Percentiles rank a stretch among this genome's conserved stretches.
These are phyloP conservation scores for Phyllotreta cruciferae DNA, from an alignment of 2,888 invertebrate species.

Conservation along the genomic window DNA sequence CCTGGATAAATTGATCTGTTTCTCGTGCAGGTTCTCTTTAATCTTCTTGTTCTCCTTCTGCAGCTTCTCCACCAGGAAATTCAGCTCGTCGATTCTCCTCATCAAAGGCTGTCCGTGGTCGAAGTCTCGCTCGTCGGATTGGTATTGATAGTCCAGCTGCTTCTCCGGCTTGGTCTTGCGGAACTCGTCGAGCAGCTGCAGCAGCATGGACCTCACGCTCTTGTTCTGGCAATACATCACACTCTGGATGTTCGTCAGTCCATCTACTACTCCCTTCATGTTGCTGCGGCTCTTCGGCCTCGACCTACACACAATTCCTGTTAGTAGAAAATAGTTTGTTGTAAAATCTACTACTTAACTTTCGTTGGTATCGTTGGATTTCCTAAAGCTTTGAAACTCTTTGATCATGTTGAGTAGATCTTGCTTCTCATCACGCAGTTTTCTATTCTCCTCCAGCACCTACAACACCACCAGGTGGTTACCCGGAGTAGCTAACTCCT, in stretches of 20 bases:
- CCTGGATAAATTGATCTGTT: conserved; percentile 30
- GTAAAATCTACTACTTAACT: conserved; percentile 26
- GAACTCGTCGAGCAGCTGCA: conserved; percentile 35
- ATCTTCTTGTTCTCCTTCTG: conserved; percentile 31
- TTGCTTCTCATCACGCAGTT: conserved; percentile 15
- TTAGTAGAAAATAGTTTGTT: too few relatives aligned
- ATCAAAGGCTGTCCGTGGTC: neutral
- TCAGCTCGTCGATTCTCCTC: conserved; percentile 2
- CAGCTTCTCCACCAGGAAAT: conserved; percentile 20
- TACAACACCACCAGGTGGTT: conserved; percentile 11
- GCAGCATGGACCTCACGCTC: conserved; percentile 28
- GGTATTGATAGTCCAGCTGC: neutral
- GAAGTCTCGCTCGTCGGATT: neutral
- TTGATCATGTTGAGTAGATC: neutral
- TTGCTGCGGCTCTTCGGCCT: neutral
- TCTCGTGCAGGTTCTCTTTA: conserved; percentile 30
- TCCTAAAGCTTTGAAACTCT: neutral
- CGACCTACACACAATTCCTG: too few relatives aligned
- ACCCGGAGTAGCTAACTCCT: neutral
- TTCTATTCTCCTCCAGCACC: conserved; percentile 22
- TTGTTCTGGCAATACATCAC: conserved; percentile 35
- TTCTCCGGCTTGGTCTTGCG: conserved; percentile 21
- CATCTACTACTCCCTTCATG: conserved; percentile 13
- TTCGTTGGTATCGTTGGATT: conserved; percentile 17
- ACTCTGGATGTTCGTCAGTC: conserved; percentile 28